phyloP scores from a whole-genome alignment of 2,113 vertebrate genomes.

The Propithecus coquereli region DNA sequence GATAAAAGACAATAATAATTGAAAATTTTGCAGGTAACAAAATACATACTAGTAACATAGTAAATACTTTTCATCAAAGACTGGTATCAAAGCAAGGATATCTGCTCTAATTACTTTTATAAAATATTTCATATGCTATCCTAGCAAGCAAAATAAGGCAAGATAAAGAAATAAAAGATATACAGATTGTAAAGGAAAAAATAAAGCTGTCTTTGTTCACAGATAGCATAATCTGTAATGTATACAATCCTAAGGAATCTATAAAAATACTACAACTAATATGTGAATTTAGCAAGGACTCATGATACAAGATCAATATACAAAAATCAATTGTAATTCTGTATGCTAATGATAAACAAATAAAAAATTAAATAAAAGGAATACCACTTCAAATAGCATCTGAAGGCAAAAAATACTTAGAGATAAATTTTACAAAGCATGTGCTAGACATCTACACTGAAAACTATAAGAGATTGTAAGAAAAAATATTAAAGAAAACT shows the following conservation, averaged over 20 bases:
- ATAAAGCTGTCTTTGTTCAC: background rate
- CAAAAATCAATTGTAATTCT: background rate
- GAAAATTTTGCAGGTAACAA: background rate
- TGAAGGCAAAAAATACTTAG: background rate
- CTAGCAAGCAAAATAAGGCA: background rate
- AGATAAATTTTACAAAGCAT: background rate
- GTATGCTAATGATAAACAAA: background rate
- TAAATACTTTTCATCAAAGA: background rate
- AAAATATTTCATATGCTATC: background rate
- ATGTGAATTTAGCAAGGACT: background rate
- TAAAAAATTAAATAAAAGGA: background rate
- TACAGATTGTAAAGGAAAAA: background rate
- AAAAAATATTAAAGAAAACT: background rate
- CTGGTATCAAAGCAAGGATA: background rate
- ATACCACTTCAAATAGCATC: background rate
- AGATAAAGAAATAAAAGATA: background rate
- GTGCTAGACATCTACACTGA: background rate
- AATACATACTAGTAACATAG: background rate
- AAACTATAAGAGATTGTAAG: background rate
- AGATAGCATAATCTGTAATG: background rate
- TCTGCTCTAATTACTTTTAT: background rate
- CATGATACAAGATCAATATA: background rate
- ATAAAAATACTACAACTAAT: background rate
- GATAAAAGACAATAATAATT: background rate
- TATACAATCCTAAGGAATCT: background rate